Conservation (phyloP, 2,888 invertebrate genomes). For the Nemoura dubitans region DNA sequence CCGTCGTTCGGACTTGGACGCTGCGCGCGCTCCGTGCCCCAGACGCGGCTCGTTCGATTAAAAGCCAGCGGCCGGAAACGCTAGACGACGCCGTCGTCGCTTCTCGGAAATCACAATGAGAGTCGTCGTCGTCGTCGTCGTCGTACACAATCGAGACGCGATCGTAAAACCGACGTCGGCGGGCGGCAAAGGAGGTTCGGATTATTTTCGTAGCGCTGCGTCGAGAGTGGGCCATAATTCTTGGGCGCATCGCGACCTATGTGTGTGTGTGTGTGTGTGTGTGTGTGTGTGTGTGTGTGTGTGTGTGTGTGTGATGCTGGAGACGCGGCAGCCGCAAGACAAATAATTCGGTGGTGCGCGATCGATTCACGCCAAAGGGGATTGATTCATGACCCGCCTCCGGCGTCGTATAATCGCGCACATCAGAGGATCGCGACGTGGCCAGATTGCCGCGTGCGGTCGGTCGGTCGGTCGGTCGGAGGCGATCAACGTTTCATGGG, state of each 20-base stretch:
- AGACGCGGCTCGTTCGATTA: not conserved
- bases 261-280: no score
- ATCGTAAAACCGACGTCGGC: not conserved
- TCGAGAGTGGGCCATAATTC: not conserved
- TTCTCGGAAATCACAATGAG: not conserved
- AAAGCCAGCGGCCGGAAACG: not conserved
- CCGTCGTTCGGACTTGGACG: no score
- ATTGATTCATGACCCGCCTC: constrained; percentile 2
- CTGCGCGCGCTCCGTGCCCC: not conserved
- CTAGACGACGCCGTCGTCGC: not conserved
- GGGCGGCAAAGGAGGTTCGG: constrained; percentile 14
- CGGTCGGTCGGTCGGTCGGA: no score
- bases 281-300: no score
- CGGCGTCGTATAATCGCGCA: not conserved
- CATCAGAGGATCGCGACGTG: not conserved
- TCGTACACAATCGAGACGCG: not conserved
- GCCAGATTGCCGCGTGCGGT: constrained; percentile 18
- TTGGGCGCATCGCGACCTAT: no score
- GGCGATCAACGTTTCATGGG: constrained; percentile 31
- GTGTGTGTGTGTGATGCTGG: no score
- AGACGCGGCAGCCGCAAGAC: constrained; percentile 30
- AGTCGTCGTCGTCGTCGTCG: no score
- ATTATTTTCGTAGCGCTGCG: constrained; percentile 26
- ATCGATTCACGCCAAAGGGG: not conserved
- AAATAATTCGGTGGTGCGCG: constrained; percentile 32